Base-by-base conservation (phyloP, 37 sponge, comb jelly and placozoan species). In the Crambe crambe region DNA sequence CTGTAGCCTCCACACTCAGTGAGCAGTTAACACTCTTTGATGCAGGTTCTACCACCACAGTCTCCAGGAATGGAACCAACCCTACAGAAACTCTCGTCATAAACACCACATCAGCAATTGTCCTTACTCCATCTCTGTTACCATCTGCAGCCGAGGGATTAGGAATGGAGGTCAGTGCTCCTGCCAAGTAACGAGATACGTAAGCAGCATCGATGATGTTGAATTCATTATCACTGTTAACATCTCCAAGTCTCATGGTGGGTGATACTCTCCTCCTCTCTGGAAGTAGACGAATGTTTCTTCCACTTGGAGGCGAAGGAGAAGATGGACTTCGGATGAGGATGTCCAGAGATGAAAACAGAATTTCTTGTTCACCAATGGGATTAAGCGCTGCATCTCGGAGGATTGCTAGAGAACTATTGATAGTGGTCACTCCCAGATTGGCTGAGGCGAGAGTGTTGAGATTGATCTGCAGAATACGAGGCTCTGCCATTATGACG, bases 41-140 rank as follows among this genome's bases (percentile, higher is more conserved):
- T 3, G 71, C 79, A 18, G 79, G 66, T 27, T 27, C 51, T 8
- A 72, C 37, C 0, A 6, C 40, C 15, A 35, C 51, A n/a, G 29
- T 54, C 30, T 59, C 56, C 17, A 89, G 29, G 51, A 83, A 42
- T 39, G 84, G 84, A 8, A 77, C 44, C 37, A 89, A 59, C n/a
- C 84, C 74, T 37, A 75, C 34, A 23, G 68, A 20, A 18, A 61
- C 79, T 34, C 89, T 54, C 0, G 56, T 35, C 43, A 82, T 43
- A 37, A 58, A 89, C 15, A 89, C 43, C 1, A 78, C 84, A 65
- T 89, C 89, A 59, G 61, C 77, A 18, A 63, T 1, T n/a, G 68
- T 73, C 20, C 38, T 37, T 9, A 32, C 10, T 1, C 61, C 56
- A 43, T 89, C 84, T 38, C 27, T 40, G 56, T 82, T 89, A 27